Evolutionary conservation across 2,797 vertebrate species (phyloP).

Genomic region (Coracias cyanogaster): DNA sequence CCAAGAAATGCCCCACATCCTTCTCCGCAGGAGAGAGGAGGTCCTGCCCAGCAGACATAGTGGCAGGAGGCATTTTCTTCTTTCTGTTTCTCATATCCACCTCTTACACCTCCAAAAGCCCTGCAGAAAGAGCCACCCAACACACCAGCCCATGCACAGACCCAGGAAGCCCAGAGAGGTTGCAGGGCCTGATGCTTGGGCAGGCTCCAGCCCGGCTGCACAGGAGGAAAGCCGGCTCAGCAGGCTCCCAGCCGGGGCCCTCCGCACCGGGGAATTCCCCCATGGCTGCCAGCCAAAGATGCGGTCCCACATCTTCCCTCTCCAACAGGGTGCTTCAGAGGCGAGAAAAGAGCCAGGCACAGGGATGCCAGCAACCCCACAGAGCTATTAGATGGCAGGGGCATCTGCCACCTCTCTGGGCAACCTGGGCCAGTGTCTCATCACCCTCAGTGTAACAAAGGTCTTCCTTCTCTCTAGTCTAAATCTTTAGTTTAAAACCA

Average conservation of each 20-base stretch:
- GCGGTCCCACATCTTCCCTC: neutral
- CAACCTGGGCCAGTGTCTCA: neutral
- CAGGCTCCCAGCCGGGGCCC: neutral
- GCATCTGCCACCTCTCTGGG: neutral
- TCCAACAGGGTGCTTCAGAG: rapidly evolving
- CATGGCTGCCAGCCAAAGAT: neutral
- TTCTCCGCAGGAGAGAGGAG: neutral
- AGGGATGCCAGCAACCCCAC: neutral
- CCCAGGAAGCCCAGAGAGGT: neutral
- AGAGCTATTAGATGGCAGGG: neutral
- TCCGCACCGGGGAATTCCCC: neutral
- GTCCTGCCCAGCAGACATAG: neutral
- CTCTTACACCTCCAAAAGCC: neutral
- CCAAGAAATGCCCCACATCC: neutral
- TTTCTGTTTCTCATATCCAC: neutral
- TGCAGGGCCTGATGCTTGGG: neutral
- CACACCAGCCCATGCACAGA: neutral
- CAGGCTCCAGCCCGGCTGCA: neutral
- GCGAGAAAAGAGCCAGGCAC: neutral
- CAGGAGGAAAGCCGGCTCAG: neutral
- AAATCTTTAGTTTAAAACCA: neutral
- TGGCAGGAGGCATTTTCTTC: neutral
- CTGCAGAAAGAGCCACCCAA: neutral
- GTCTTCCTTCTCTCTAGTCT: neutral
- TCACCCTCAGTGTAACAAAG: neutral